A percentile compares a stretch with the other conserved stretches of the same genome.
phyloP scores from a whole-genome alignment of 2,797 vertebrate species.

The Parotocinclus haroldoi region DNA sequence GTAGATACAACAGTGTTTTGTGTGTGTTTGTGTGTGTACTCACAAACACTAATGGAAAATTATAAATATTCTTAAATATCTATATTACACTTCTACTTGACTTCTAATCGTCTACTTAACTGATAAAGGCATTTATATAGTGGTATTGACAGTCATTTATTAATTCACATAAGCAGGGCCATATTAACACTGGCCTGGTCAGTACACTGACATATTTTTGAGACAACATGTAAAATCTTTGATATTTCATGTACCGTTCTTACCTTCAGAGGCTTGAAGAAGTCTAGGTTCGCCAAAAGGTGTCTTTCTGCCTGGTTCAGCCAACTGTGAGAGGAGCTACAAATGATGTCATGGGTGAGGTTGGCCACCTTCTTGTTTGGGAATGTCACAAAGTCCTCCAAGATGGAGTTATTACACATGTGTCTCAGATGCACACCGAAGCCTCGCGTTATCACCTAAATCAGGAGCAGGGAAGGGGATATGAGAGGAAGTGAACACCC shows the following conservation, averaged over 20 bases:
- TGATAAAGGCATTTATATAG: no score
- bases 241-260: conserved; percentile 43
- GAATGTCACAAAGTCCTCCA: conserved; percentile 74
- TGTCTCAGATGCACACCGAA: conserved; percentile 77
- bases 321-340: conserved; percentile 66
- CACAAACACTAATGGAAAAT: no score
- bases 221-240: no score
- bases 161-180: no score
- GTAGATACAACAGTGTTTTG: no score
- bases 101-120: no score
- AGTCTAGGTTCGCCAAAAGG: conserved; percentile 80
- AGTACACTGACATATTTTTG: no score
- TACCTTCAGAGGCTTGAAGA: conserved; percentile 84
- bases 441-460: conserved; percentile 81
- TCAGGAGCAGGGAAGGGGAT: neutral
- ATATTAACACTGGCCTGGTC: no score
- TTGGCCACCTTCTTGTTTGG: conserved; percentile 53
- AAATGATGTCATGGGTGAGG: conserved; percentile 68
- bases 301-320: conserved; percentile 69
- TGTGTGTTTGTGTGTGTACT: no score
- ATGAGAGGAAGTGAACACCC: neutral
- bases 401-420: conserved; percentile 70
- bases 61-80: no score
- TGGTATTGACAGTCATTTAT: no score
- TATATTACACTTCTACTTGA: no score